Evolutionary conservation across 1,140 invertebrate genomes (phyloP).

Genomic region (Drosophila pallidifrons): DNA sequence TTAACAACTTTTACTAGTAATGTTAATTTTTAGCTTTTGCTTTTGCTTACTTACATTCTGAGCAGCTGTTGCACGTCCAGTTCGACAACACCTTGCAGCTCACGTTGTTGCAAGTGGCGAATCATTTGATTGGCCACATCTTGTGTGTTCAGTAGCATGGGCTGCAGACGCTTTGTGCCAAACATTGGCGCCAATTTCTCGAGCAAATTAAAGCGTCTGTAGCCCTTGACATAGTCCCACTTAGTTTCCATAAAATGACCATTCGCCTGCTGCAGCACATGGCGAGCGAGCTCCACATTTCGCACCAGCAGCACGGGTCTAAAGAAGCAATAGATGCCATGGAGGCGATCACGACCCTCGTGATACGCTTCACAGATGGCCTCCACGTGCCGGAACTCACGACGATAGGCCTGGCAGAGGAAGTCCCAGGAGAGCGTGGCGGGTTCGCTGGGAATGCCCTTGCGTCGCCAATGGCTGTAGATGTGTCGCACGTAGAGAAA

Average conservation of each 20-base stretch:
- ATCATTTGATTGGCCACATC: slow-evolving; percentile 66
- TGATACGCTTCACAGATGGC: slow-evolving; percentile 76
- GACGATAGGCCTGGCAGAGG: slow-evolving; percentile 61
- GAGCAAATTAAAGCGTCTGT: slow-evolving; percentile 69
- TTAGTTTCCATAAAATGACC: slow-evolving; percentile 68
- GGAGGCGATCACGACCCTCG: slow-evolving; percentile 55
- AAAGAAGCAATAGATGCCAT: slow-evolving; percentile 79
- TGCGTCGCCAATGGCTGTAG: slow-evolving; percentile 75
- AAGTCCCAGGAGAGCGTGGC: slow-evolving; percentile 59
- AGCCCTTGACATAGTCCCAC: slow-evolving; percentile 73
- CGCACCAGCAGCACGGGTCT: slow-evolving; percentile 70
- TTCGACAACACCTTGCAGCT: slow-evolving; percentile 8
- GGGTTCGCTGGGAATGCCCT: slow-evolving; percentile 72
- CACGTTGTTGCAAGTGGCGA: slow-evolving; percentile 42
- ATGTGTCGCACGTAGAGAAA: slow-evolving; percentile 74
- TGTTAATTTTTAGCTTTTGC: background rate
- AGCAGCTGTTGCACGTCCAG: slow-evolving; percentile 73
- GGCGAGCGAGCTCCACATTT: slow-evolving; percentile 62
- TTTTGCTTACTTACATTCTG: slow-evolving; percentile 58
- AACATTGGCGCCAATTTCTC: slow-evolving; percentile 75
- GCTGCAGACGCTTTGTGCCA: slow-evolving; percentile 30
- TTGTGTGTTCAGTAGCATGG: slow-evolving; percentile 66
- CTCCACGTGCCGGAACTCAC: slow-evolving; percentile 73
- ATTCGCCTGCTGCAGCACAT: slow-evolving; percentile 61
- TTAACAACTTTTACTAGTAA: background rate